phyloP scores from a whole-genome alignment of 2,797 vertebrate genomes.

The Iguana delicatissima region DNA sequence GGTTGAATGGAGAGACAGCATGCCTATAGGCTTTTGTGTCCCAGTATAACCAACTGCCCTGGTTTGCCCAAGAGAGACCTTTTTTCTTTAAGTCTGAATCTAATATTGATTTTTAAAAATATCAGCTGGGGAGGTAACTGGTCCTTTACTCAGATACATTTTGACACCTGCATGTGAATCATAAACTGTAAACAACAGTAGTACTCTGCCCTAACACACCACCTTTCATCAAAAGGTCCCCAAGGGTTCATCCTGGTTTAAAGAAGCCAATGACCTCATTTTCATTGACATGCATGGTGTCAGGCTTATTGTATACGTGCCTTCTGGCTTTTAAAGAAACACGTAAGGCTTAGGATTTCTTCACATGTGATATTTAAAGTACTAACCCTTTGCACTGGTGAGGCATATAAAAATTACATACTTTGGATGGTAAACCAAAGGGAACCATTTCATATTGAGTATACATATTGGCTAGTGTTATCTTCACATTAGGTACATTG shows the following conservation, averaged over 20 bases:
- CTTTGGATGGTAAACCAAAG: not conserved
- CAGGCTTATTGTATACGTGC: not conserved
- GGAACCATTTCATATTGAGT: not conserved
- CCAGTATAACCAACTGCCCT: constrained; percentile 68
- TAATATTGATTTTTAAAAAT: constrained; percentile 48
- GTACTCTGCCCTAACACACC: not conserved
- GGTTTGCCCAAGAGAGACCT: constrained; percentile 69
- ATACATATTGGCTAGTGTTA: not conserved
- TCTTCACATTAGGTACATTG: not conserved
- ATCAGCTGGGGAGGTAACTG: constrained; percentile 18
- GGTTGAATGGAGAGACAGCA: constrained; percentile 78
- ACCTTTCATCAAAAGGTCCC: constrained; percentile 41
- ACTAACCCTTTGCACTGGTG: not conserved
- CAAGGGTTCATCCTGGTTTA: constrained; percentile 43
- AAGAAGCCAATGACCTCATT: constrained; percentile 27
- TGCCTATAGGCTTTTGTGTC: constrained; percentile 72
- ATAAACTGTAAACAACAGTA: constrained; percentile 27
- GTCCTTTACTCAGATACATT: constrained; percentile 50
- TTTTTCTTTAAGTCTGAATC: constrained; percentile 71
- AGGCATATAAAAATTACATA: not conserved
- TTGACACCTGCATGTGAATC: not conserved
- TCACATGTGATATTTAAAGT: not conserved
- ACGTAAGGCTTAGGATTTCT: not conserved
- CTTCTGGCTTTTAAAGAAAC: not conserved
- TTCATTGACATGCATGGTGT: constrained; percentile 1